phyloP scores from a whole-genome alignment of 2,797 vertebrate species.

The Pangasius djambal region DNA sequence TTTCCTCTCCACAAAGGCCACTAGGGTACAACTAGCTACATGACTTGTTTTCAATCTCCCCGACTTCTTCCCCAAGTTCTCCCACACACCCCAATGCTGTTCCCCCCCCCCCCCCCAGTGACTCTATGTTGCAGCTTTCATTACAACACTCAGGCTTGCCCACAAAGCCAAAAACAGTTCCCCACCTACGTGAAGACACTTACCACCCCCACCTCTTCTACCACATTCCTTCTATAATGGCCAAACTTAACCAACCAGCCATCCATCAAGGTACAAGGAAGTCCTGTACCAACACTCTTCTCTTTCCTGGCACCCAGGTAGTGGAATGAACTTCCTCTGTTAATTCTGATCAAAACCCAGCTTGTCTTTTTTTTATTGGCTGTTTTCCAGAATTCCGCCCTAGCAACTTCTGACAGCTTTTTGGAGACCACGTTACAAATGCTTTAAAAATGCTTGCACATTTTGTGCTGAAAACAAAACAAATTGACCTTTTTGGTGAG shows the following conservation, averaged over 20 bases:
- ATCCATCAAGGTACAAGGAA: background rate
- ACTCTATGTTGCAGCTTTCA: too few relatives aligned
- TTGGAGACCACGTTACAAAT: background rate
- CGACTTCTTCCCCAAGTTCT: too few relatives aligned
- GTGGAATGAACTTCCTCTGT: too few relatives aligned
- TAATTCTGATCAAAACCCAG: background rate
- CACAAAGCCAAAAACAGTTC: too few relatives aligned
- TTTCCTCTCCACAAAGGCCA: background rate
- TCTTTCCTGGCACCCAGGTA: too few relatives aligned
- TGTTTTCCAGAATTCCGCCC: background rate
- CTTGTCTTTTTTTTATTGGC: too few relatives aligned
- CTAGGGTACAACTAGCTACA: background rate
- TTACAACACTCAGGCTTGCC: background rate
- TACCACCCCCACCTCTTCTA: background rate
- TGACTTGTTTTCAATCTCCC: too few relatives aligned
- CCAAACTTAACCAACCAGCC: background rate
- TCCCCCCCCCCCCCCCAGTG: too few relatives aligned
- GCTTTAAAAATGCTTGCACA: background rate
- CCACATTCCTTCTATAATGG: background rate
- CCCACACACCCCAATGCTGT: too few relatives aligned
- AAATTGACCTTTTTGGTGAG: background rate
- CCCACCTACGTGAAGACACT: background rate
- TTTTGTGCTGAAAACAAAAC: background rate
- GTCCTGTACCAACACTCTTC: background rate
- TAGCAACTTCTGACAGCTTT: background rate